These are phyloP conservation scores for Henricia sp. DNA, from an alignment of 53 echinoderm and acorn worm species.

Conservation along the genomic window DNA sequence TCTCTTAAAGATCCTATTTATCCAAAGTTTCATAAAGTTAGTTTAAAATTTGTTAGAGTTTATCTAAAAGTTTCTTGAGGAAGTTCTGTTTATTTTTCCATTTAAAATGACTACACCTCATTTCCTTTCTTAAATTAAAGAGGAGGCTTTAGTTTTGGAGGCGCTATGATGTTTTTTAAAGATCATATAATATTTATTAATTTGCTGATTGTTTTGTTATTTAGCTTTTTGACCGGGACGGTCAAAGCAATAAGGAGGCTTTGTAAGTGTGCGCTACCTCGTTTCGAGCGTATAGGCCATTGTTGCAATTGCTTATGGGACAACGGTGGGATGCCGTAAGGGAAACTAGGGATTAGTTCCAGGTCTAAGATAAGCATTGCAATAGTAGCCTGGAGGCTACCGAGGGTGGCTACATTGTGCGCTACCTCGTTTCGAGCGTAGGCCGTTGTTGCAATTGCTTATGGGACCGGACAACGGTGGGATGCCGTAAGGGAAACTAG, in stretches of 20 bases:
- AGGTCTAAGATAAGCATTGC: too few relatives aligned
- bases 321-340: too few relatives aligned
- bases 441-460: too few relatives aligned
- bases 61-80: neutral
- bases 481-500: too few relatives aligned
- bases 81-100: neutral
- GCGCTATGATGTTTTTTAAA: neutral
- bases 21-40: neutral
- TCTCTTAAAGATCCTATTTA: neutral
- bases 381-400: too few relatives aligned
- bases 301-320: too few relatives aligned
- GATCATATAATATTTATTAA: neutral
- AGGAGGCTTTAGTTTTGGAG: neutral
- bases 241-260: neutral
- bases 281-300: too few relatives aligned
- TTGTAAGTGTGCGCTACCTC: too few relatives aligned
- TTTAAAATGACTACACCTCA: neutral
- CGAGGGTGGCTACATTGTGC: too few relatives aligned
- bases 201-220: neutral
- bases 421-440: too few relatives aligned
- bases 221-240: conserved; percentile 10
- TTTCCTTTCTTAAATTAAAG: neutral
- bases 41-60: neutral
- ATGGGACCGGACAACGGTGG: too few relatives aligned
- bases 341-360: too few relatives aligned